Conservation (phyloP, 2,113 vertebrate species). For the Ranitomeya imitator region DNA sequence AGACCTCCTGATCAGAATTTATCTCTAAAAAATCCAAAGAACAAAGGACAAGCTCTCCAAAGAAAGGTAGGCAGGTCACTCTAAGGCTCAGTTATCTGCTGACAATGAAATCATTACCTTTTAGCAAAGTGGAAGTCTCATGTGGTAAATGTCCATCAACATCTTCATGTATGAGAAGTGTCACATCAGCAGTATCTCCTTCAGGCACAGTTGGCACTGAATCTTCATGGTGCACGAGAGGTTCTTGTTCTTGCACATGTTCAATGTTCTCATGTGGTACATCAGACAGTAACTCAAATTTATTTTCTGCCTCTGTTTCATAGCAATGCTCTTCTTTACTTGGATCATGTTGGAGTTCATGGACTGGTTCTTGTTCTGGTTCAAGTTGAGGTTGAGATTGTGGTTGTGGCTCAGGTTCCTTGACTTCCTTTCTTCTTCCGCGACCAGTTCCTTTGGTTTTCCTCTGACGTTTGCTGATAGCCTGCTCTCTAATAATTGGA, state of each 20-base stretch:
- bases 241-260: background rate
- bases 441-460: slow-evolving; percentile 52
- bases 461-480: slow-evolving; percentile 55
- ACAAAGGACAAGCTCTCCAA: too few relatives aligned
- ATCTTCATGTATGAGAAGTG: slow-evolving; percentile 57
- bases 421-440: background rate
- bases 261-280: accelerated
- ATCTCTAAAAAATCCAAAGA: too few relatives aligned
- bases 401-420: slow-evolving; percentile 17
- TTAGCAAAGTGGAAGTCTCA: slow-evolving; percentile 42
- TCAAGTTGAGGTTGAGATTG: accelerated
- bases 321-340: background rate
- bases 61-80: too few relatives aligned
- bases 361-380: slow-evolving; percentile 19
- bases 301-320: background rate
- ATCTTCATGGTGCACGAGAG: background rate
- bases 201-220: slow-evolving; percentile 34
- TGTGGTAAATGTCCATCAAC: slow-evolving; percentile 42
- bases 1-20: too few relatives aligned
- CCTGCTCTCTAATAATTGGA: slow-evolving; percentile 60
- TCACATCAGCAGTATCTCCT: slow-evolving; percentile 55
- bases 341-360: background rate
- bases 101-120: background rate
- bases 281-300: background rate
- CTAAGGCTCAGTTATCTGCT: too few relatives aligned